Evolutionary conservation across 2,113 vertebrate genomes (phyloP), one percentile per base, ranked within the genome.

Genomic region (Rostratula benghalensis): DNA sequence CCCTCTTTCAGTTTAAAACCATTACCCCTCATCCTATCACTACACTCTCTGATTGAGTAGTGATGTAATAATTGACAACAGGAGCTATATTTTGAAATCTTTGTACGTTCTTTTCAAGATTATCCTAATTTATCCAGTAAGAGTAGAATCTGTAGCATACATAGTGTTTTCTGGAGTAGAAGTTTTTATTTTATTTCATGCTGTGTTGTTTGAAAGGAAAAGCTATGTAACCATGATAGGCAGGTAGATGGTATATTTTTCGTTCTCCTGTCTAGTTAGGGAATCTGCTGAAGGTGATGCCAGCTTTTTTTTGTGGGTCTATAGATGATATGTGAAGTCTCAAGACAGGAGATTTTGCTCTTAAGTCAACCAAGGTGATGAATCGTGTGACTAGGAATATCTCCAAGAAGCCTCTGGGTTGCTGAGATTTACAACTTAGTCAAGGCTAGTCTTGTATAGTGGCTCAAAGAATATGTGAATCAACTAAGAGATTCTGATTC

Each of bases 351-450:
- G 41, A 69, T 91, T 86, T 83, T 85, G 22, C 51, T 87, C 39
- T 78, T 77, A 90, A 76, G 85, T 83, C 68, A 88, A 73, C 41
- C 10, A 57, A 67, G 43, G 68, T 94, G 84, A 74, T 96, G 70
- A 74, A 90, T 86, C 0, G 0, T 80, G n/a, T 90, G 64, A 83
- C 75, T 24, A 11, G 33, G 43, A 88, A 46, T 88, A 51, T 90
- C 60, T 77, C 46, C 64, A 20, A 68, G 61, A 90, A 96, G 35
- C 56, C 25, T 92, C 92, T 96, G 25, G 19, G 92, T 95, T 88
- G 60, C 64, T 0, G 6, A 86, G 87, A 92, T 95, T 95, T 96
- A 90, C 43, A 59, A 13, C 31, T 28, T 53, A 81, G 50, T 43
- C 31, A 69, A 65, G 30, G 18, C n/a, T 69, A n/a, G 41, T 80